Percentiles rank a stretch among this genome's conserved stretches.
Conservation (phyloP, 2,797 vertebrate species). For the Calcarius lapponicus region DNA sequence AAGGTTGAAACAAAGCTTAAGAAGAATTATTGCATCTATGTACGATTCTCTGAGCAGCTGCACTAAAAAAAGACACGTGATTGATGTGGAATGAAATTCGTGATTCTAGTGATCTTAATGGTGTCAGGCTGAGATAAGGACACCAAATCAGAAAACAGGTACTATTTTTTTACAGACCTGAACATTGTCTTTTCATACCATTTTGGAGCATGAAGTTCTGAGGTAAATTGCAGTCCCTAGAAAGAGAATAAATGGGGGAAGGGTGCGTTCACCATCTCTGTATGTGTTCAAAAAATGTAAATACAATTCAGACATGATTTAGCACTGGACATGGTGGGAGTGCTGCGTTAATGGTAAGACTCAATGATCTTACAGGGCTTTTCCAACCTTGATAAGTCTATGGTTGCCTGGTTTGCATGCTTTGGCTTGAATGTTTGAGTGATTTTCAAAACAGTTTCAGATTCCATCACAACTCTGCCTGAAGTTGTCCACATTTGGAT, state of each 20-base stretch:
- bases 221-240: background rate
- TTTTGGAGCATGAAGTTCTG: background rate
- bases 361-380: accelerated
- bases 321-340: too few relatives aligned
- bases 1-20: background rate
- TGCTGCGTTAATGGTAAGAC: accelerated
- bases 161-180: background rate
- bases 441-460: background rate
- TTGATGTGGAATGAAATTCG: background rate
- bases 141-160: background rate
- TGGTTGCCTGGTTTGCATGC: background rate
- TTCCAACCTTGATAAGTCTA: background rate
- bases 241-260: background rate
- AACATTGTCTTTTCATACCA: background rate
- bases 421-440: background rate
- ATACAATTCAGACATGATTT: background rate
- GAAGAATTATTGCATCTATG: accelerated
- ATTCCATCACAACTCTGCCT: background rate
- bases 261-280: too few relatives aligned
- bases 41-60: background rate
- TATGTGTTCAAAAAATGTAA: background rate
- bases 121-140: background rate
- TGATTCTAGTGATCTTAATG: background rate
- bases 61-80: background rate
- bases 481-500: background rate